A percentile compares a stretch with the other conserved stretches of the same genome.
Conservation (phyloP, 1,140 invertebrate species). For the Drosophila trapezifrons region DNA sequence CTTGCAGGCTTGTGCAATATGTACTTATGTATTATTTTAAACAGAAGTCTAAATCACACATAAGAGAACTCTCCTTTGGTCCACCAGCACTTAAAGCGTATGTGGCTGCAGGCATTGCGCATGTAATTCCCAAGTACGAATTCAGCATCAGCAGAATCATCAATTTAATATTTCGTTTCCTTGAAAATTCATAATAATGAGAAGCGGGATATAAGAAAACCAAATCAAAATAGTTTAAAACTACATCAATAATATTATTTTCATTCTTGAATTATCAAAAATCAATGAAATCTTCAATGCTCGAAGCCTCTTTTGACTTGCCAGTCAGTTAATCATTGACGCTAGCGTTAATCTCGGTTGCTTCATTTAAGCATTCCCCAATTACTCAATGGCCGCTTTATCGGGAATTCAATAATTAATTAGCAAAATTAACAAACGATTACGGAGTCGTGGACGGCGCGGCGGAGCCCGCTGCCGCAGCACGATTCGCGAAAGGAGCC, state of each 20-base stretch:
- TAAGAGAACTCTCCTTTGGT: too few relatives aligned
- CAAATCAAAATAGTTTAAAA: not conserved
- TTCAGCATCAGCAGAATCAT: too few relatives aligned
- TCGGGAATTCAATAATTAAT: conserved; percentile 78
- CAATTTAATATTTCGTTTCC: too few relatives aligned
- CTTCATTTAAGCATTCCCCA: conserved; percentile 51
- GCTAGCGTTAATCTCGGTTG: conserved; percentile 34
- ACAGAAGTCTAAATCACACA: too few relatives aligned
- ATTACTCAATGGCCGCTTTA: conserved; percentile 65
- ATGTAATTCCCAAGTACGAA: too few relatives aligned
- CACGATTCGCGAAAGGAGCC: conserved; percentile 55
- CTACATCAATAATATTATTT: too few relatives aligned
- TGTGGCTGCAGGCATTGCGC: too few relatives aligned
- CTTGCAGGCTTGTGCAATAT: too few relatives aligned
- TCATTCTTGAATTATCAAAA: not conserved
- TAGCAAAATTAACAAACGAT: conserved; percentile 81
- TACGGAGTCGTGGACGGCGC: conserved; percentile 55
- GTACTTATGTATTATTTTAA: too few relatives aligned
- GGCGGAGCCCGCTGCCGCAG: conserved; percentile 17
- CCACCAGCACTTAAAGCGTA: too few relatives aligned
- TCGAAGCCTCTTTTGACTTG: not conserved
- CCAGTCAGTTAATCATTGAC: conserved; percentile 15
- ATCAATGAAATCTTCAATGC: not conserved
- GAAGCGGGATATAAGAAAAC: not conserved
- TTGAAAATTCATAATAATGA: too few relatives aligned